phyloP scores from a whole-genome alignment of 2,113 vertebrate species.

The Neolamprologus kungweensis region DNA sequence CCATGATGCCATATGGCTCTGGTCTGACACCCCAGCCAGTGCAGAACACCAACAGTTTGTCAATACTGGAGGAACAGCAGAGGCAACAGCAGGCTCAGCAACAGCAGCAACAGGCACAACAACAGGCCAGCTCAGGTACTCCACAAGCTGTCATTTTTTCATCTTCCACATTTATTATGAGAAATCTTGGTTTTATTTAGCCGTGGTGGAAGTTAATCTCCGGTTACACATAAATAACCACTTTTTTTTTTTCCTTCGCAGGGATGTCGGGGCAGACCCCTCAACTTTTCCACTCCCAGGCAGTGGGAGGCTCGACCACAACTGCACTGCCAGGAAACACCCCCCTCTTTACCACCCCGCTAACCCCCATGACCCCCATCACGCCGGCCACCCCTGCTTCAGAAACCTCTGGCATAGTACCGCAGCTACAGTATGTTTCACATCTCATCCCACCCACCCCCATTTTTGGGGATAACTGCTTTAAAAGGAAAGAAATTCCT shows the following conservation, averaged over 20 bases:
- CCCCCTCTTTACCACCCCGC: conserved; percentile 83
- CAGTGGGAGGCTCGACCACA: conserved; percentile 80
- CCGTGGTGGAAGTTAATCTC: neutral
- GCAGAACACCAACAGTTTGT: conserved; percentile 87
- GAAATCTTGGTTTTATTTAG: neutral
- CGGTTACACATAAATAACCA: neutral
- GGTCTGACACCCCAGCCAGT: conserved; percentile 96
- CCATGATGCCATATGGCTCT: conserved; percentile 96
- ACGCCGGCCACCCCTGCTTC: conserved; percentile 92
- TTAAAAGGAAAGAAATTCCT: neutral
- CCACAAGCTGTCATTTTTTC: neutral
- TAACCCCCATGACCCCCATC: conserved; percentile 96
- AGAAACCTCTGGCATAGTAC: conserved; percentile 96
- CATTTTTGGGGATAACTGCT: neutral
- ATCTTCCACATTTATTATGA: neutral
- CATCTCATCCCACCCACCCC: neutral
- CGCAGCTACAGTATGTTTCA: conserved; percentile 88
- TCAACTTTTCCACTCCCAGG: conserved; percentile 92
- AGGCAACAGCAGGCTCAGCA: conserved; percentile 82
- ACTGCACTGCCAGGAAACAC: conserved; percentile 89
- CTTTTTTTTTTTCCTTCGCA: conserved; percentile 28
- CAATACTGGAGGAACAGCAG: conserved; percentile 91
- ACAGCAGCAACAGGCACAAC: conserved; percentile 58
- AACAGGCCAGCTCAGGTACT: conserved; percentile 66
- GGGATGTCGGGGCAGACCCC: conserved; percentile 86